These are phyloP conservation scores for Sipha flava DNA, from an alignment of 1,140 invertebrate species.

Conservation along the genomic window DNA sequence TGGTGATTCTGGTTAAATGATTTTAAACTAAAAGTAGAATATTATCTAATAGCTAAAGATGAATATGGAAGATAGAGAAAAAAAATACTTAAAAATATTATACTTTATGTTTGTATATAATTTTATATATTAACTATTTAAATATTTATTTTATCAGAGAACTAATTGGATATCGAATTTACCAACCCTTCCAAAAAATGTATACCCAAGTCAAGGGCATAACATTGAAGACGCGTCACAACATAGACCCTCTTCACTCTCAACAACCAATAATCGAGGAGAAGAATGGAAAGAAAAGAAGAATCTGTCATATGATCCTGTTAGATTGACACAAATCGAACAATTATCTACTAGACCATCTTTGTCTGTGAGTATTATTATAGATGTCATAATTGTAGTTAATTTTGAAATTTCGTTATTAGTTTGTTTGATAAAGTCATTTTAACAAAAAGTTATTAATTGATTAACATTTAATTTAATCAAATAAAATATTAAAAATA, in stretches of 20 bases:
- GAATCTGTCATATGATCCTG: background rate
- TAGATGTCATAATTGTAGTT: background rate
- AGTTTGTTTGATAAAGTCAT: no score
- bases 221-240: background rate
- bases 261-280: background rate
- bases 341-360: background rate
- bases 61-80: no score
- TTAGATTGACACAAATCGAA: background rate
- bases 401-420: background rate
- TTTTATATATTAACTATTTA: background rate
- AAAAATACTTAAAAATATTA: no score
- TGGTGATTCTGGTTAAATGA: no score
- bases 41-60: no score
- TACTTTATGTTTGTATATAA: background rate
- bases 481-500: no score
- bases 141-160: background rate
- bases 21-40: no score
- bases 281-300: background rate
- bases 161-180: background rate
- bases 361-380: background rate
- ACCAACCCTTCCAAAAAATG: background rate
- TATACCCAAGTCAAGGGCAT: background rate
- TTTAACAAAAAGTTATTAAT: no score
- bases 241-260: background rate
- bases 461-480: no score